Percentiles rank a stretch among this genome's conserved stretches.
phyloP scores from a whole-genome alignment of 2,113 vertebrate species.

The Semnopithecus entellus region DNA sequence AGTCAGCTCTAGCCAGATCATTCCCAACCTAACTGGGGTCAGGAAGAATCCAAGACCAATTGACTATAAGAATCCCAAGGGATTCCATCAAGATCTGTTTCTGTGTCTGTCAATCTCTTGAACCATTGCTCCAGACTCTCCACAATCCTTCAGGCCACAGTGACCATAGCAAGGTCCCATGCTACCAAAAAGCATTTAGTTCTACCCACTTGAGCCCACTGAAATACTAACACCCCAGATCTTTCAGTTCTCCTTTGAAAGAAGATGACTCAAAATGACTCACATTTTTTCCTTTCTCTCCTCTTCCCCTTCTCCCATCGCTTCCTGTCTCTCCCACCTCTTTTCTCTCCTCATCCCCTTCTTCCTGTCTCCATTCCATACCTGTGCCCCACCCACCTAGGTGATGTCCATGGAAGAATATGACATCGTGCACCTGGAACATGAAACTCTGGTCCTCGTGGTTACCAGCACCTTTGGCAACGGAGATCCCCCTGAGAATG shows the following conservation, averaged over 20 bases:
- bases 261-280: not conserved
- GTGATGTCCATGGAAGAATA: constrained; percentile 98
- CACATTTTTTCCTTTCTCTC: accelerated
- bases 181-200: not conserved
- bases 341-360: not conserved
- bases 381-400: constrained; percentile 74
- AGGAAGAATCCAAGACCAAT: not conserved
- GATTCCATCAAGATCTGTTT: not conserved
- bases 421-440: constrained; percentile 95
- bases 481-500: constrained; percentile 96
- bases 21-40: not conserved
- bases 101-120: not conserved
- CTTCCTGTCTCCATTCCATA: not conserved
- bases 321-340: not conserved
- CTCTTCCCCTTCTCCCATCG: not conserved
- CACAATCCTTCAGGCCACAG: not conserved
- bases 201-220: not conserved
- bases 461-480: constrained; percentile 98
- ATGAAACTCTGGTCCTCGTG: constrained; percentile 94
- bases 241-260: not conserved
- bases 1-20: not conserved
- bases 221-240: not conserved
- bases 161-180: not conserved
- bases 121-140: not conserved
- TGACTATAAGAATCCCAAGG: not conserved